Percentiles rank a stretch among this genome's conserved stretches.
These are phyloP conservation scores for Machaerirhynchus nigripectus DNA, from an alignment of 2,113 vertebrate species.

Conservation along the genomic window DNA sequence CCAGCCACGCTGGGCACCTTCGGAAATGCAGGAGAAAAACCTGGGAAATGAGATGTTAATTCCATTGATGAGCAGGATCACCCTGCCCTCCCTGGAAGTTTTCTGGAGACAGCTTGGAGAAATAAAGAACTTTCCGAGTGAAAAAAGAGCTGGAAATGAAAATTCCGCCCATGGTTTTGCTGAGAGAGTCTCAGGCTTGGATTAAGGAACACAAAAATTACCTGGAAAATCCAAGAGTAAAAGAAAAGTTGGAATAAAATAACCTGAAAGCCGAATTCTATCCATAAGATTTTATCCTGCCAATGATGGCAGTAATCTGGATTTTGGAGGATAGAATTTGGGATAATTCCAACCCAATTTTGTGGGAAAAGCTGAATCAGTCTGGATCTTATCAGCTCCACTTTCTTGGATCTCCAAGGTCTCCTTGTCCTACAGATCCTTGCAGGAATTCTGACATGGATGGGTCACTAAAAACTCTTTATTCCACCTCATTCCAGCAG, in stretches of 20 bases:
- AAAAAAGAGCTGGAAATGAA: neutral
- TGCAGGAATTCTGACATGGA: neutral
- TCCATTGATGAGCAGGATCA: neutral
- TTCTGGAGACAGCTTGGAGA: neutral
- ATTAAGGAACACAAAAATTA: neutral
- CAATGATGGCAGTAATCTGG: accelerated
- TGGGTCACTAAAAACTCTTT: neutral
- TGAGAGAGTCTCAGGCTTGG: neutral
- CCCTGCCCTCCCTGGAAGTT: conserved; percentile 1
- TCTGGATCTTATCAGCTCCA: neutral
- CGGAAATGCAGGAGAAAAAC: neutral
- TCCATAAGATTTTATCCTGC: neutral
- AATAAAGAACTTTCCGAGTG: neutral
- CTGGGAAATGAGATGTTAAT: conserved; percentile 25
- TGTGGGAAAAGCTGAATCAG: neutral
- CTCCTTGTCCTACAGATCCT: neutral
- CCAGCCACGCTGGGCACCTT: neutral
- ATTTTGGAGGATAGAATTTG: neutral
- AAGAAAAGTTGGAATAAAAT: neutral
- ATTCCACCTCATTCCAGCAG: neutral
- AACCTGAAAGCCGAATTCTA: neutral
- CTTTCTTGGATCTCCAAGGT: neutral
- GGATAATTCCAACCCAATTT: neutral
- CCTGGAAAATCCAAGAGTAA: neutral
- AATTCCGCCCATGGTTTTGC: neutral